phyloP scores from a whole-genome alignment of 2,797 vertebrate genomes.

The Erethizon dorsatum region DNA sequence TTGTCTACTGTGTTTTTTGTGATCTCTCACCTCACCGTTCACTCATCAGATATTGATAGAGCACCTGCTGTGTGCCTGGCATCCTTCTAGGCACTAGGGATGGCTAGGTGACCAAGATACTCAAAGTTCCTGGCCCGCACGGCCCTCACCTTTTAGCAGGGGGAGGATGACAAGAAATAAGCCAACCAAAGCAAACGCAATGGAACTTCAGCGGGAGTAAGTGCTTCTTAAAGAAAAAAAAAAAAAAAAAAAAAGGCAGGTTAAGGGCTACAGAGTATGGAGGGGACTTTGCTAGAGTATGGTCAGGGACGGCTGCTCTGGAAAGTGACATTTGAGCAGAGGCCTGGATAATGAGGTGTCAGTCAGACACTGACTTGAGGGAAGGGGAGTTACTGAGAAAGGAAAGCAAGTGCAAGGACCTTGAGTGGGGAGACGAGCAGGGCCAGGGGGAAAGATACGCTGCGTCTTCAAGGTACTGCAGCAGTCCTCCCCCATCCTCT shows the following conservation, averaged over 20 bases:
- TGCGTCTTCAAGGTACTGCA: rapidly evolving
- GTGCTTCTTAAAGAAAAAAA: not conserved
- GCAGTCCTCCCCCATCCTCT: not conserved
- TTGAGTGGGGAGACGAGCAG: not conserved
- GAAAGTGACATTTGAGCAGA: not conserved
- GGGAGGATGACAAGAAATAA: not conserved
- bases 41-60: not conserved
- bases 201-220: not conserved
- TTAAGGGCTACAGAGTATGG: not conserved
- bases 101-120: not conserved
- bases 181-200: not conserved
- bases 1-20: not conserved
- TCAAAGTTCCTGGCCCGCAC: not conserved
- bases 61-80: not conserved
- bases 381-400: not conserved
- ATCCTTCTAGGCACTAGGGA: not conserved
- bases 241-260: not conserved
- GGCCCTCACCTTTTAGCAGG: not conserved
- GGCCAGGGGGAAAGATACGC: not conserved
- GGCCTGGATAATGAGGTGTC: not conserved
- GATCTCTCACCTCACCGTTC: not conserved
- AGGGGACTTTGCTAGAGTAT: not conserved
- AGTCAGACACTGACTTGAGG: not conserved
- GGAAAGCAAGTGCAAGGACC: not conserved
- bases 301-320: not conserved